Evolutionary conservation across 2,797 vertebrate genomes (phyloP).

Genomic region (Pelochelys cantorii): DNA sequence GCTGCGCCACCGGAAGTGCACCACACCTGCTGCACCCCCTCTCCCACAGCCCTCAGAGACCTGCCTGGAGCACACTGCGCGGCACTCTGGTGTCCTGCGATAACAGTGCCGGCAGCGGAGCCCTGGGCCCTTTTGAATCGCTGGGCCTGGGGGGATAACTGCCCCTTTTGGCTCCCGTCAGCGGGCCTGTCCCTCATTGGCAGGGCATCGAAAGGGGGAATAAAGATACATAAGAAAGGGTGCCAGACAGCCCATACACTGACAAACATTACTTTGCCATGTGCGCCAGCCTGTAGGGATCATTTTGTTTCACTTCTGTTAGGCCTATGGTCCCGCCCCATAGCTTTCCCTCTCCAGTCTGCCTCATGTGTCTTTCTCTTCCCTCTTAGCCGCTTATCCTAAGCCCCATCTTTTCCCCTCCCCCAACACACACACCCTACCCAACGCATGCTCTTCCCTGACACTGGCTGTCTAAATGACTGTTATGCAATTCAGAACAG

Average conservation of each 20-base stretch:
- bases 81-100: too few species aligned
- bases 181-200: too few species aligned
- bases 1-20: too few species aligned
- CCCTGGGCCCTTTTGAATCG: too few species aligned
- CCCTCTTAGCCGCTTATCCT: neutral
- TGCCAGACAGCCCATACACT: neutral
- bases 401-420: neutral
- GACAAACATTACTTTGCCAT: neutral
- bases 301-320: neutral
- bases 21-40: too few species aligned
- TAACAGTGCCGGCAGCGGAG: too few species aligned
- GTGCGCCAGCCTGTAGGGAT: neutral
- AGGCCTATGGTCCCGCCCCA: neutral
- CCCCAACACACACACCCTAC: neutral
- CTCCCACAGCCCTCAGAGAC: too few species aligned
- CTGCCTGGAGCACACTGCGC: too few species aligned
- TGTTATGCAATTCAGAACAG: constrained; percentile 62
- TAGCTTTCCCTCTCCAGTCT: neutral
- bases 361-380: neutral
- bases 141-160: too few species aligned
- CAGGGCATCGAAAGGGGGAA: rapidly evolving
- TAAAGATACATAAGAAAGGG: neutral
- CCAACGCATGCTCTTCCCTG: constrained; percentile 1
- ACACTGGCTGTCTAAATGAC: constrained; percentile 10
- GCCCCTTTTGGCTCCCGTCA: too few species aligned